Base-by-base conservation (phyloP, 1,140 invertebrate species). In the Venturia canescens region DNA sequence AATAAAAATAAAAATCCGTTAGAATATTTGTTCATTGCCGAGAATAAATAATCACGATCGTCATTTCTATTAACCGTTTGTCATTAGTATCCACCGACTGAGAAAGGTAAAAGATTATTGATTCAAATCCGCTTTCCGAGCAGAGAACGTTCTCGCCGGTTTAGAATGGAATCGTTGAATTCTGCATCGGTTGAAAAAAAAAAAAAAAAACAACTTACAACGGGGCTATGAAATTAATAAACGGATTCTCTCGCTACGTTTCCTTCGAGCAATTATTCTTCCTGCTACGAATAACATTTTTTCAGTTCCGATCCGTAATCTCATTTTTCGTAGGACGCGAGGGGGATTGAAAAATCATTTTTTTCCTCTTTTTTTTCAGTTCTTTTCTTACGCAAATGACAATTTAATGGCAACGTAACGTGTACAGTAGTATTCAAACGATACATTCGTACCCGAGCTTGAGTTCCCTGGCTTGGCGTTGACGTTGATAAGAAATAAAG, bases 381-480 rank as follows among this genome's bases (percentile, higher is more conserved):
- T n/a, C 5, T 57, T 70, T 78, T 29, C 78, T 84, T 86, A 87
- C 70, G 82, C 84, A 88, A 88, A 89, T 87, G 72, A 81, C 77
- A 87, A 75, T 89, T 87, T 88, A 89, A 88, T 89, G 84, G 84
- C 85, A 87, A 87, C 86, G 71, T 84, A 87, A 87, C 78, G 79
- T 86, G 72, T 84, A 88, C 82, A 88, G 83, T 84, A 88, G 83
- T 84, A 80, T 83, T 83, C 83, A 83, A 66, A 86, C n/a, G n/a
- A n/a, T 84, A 83, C 84, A 84, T 72, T 1, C 27, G 72, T 79
- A 80, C 70, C 76, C 77, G 72, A 31, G 53, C 60, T 29, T 78
- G 82, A n/a, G 31, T 83, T 13, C n/a, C n/a, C 44, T 57, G 48
- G 81, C 78, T 21, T 18, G 27, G 26, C 34, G 48, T 78, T 48